Conservation (phyloP, 2,888 invertebrate species). For the Drosophila engyochracea region DNA sequence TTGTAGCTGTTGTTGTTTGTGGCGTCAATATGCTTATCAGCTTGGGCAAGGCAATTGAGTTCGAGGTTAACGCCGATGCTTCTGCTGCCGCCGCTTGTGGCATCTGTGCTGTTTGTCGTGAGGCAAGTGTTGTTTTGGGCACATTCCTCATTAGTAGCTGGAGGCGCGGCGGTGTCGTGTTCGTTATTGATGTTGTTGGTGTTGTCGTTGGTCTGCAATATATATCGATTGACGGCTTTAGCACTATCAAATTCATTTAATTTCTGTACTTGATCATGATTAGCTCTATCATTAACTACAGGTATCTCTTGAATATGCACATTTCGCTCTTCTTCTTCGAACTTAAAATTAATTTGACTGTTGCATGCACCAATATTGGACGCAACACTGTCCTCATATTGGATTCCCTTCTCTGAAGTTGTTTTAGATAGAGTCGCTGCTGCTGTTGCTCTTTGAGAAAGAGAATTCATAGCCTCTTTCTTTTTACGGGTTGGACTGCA, state of each 20-base stretch:
- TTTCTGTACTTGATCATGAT: constrained; percentile 46
- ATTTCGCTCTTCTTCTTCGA: constrained; percentile 17
- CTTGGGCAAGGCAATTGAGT: constrained; percentile 58
- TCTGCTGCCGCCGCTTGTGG: constrained; percentile 19
- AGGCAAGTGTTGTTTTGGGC: constrained; percentile 17
- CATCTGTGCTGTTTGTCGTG: constrained; percentile 30
- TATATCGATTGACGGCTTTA: constrained; percentile 66
- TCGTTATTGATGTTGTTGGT: constrained; percentile 53
- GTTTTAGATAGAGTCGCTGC: neutral
- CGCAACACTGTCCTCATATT: constrained; percentile 5
- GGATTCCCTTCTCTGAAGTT: neutral
- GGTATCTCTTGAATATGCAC: constrained; percentile 28
- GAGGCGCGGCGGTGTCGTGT: constrained; percentile 52
- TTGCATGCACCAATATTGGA: constrained; percentile 23
- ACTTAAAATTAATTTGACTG: constrained; percentile 55
- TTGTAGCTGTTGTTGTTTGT: constrained; percentile 35
- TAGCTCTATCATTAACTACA: constrained; percentile 50
- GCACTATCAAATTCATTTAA: constrained; percentile 52
- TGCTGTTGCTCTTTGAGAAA: neutral
- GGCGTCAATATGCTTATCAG: constrained; percentile 59
- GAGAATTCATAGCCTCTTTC: neutral
- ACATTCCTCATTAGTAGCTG: constrained; percentile 51
- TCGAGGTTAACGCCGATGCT: constrained; percentile 22
- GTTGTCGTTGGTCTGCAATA: constrained; percentile 74
- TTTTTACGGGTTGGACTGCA: constrained; percentile 59